phyloP scores from a whole-genome alignment of 2,113 vertebrate species.

The Penelope pileata region DNA sequence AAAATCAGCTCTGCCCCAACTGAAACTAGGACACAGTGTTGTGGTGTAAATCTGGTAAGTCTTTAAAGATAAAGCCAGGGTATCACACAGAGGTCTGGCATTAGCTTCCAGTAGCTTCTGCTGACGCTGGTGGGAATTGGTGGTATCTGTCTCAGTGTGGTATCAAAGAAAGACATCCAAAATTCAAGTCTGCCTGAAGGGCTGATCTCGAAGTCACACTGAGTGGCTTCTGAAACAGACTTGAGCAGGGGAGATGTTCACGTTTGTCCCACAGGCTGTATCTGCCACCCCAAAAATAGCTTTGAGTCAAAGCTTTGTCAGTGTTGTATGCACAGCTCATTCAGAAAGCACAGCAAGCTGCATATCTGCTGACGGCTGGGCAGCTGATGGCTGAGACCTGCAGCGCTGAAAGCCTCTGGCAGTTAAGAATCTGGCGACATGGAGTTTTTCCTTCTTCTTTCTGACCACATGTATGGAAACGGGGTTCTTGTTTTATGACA shows the following conservation, averaged over 20 bases:
- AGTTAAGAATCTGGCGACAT: background rate
- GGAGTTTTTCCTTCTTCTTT: background rate
- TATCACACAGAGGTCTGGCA: background rate
- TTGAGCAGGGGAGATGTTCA: background rate
- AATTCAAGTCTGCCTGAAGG: background rate
- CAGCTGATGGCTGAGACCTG: background rate
- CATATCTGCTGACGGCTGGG: background rate
- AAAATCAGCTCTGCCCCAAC: too few relatives aligned
- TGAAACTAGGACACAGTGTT: background rate
- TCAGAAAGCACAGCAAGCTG: background rate
- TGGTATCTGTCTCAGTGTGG: background rate
- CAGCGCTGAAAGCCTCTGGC: background rate
- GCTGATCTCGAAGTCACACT: background rate
- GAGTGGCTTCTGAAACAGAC: background rate
- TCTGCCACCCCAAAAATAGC: accelerated
- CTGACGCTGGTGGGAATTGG: background rate
- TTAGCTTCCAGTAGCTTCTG: background rate
- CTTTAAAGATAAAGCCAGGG: constrained; percentile 26
- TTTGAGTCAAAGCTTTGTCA: background rate
- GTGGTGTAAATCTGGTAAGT: background rate
- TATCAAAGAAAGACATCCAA: background rate
- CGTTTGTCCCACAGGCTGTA: background rate
- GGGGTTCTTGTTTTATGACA: background rate
- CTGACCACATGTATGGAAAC: background rate
- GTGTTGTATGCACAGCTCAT: background rate